These are phyloP conservation scores for Siniperca chuatsi DNA, from an alignment of 2,113 vertebrate genomes.

Conservation along the genomic window DNA sequence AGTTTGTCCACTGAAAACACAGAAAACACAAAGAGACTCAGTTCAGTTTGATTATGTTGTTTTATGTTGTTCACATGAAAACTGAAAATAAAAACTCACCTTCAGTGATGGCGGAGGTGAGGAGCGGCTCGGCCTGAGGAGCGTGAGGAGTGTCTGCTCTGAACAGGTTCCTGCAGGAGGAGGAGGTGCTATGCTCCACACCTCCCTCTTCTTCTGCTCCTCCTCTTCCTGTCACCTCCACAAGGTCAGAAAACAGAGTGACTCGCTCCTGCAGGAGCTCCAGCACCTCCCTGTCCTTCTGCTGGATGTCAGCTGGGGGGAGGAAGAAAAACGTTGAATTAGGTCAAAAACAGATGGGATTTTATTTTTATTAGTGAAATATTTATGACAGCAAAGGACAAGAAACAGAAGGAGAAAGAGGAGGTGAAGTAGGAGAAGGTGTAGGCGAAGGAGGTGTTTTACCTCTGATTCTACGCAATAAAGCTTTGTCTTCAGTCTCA, in stretches of 20 bases:
- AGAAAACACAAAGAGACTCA: neutral
- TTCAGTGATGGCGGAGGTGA: constrained; percentile 88
- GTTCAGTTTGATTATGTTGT: neutral
- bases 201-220: constrained; percentile 54
- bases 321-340: neutral
- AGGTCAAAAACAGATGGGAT: neutral
- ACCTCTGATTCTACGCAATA: constrained; percentile 91
- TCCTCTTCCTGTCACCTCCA: constrained; percentile 82
- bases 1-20: constrained; percentile 87
- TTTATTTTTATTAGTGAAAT: neutral
- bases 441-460: neutral
- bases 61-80: neutral
- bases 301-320: constrained; percentile 88
- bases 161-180: constrained; percentile 85
- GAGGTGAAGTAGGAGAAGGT: too few species aligned
- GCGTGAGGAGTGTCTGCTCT: constrained; percentile 84
- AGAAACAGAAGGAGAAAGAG: neutral
- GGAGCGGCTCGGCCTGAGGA: constrained; percentile 87
- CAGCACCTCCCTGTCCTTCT: constrained; percentile 89
- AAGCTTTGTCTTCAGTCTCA: constrained; percentile 92
- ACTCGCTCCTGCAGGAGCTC: constrained; percentile 93
- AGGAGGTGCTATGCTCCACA: constrained; percentile 73
- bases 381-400: neutral
- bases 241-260: constrained; percentile 89
- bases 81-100: constrained; percentile 72